These are phyloP conservation scores for Mercenaria mercenaria DNA, from an alignment of 1,140 invertebrate species.

Conservation along the genomic window DNA sequence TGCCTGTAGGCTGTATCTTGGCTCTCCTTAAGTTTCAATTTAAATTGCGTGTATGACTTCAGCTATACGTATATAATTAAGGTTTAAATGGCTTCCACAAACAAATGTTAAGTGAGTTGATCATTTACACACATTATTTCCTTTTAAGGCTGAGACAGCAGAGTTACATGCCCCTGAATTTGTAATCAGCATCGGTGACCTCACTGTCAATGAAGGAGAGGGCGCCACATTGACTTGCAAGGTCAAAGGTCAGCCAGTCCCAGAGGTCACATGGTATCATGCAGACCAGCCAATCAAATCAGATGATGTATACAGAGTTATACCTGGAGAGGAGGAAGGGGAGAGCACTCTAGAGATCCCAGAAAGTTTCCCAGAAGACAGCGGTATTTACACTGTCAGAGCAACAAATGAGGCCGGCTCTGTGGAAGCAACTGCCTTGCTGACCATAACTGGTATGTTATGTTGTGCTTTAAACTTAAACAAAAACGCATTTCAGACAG, in stretches of 20 bases:
- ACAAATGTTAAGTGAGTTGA: too few relatives aligned
- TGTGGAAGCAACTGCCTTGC: slow-evolving; percentile 81
- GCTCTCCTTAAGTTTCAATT: too few relatives aligned
- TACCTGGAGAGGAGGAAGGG: slow-evolving; percentile 78
- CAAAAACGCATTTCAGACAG: too few relatives aligned
- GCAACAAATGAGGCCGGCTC: slow-evolving; percentile 92
- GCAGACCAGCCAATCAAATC: slow-evolving; percentile 90
- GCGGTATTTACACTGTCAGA: slow-evolving; percentile 85
- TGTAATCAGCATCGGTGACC: slow-evolving; percentile 75
- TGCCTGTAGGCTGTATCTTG: too few relatives aligned
- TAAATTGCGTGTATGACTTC: too few relatives aligned
- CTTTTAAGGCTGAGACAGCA: slow-evolving; percentile 64
- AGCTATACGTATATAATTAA: too few relatives aligned
- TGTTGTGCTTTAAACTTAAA: background rate
- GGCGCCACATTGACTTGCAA: slow-evolving; percentile 97
- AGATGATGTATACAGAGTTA: slow-evolving; percentile 81
- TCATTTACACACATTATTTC: too few relatives aligned
- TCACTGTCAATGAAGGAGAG: slow-evolving; percentile 91
- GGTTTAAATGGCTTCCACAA: too few relatives aligned
- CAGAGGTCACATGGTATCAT: slow-evolving; percentile 84
- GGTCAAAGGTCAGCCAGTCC: slow-evolving; percentile 89
- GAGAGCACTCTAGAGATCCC: slow-evolving; percentile 79
- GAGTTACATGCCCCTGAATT: slow-evolving; percentile 76
- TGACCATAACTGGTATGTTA: slow-evolving; percentile 80
- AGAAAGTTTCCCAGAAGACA: slow-evolving; percentile 84